A percentile compares a stretch with the other conserved stretches of the same genome.
These are phyloP conservation scores for Petaurus breviceps DNA, from an alignment of 2,113 vertebrate genomes.

Conservation along the genomic window DNA sequence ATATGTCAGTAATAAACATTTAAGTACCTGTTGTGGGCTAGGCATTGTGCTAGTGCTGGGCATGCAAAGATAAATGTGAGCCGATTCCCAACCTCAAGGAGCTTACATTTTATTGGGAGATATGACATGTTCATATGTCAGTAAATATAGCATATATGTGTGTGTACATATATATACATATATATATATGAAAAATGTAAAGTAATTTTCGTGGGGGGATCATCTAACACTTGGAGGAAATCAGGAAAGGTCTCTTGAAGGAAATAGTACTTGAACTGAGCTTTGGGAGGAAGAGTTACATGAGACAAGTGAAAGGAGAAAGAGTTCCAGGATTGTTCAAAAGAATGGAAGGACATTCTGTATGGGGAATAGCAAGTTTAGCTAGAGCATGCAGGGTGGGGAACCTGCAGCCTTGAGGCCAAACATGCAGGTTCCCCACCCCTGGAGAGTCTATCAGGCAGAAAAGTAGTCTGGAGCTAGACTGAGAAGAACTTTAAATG, in stretches of 20 bases:
- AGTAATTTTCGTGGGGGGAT: not conserved
- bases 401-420: too few species aligned
- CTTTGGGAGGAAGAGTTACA: not conserved
- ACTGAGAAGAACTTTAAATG: not conserved
- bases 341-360: not conserved
- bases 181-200: not conserved
- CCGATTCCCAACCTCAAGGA: not conserved
- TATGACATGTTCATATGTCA: not conserved
- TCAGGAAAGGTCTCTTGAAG: not conserved
- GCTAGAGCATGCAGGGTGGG: not conserved
- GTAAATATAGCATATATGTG: not conserved
- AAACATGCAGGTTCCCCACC: too few species aligned
- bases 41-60: not conserved
- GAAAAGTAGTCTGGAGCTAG: not conserved
- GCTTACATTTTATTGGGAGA: not conserved
- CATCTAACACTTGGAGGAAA: not conserved
- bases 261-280: not conserved
- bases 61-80: not conserved
- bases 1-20: not conserved
- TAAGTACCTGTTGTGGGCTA: not conserved
- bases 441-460: not conserved
- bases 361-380: not conserved
- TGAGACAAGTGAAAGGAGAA: not conserved
- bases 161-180: too few species aligned
- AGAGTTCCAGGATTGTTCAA: not conserved